Base-by-base conservation (phyloP, 2,113 vertebrate species). In the Hippocampus barbouri region DNA sequence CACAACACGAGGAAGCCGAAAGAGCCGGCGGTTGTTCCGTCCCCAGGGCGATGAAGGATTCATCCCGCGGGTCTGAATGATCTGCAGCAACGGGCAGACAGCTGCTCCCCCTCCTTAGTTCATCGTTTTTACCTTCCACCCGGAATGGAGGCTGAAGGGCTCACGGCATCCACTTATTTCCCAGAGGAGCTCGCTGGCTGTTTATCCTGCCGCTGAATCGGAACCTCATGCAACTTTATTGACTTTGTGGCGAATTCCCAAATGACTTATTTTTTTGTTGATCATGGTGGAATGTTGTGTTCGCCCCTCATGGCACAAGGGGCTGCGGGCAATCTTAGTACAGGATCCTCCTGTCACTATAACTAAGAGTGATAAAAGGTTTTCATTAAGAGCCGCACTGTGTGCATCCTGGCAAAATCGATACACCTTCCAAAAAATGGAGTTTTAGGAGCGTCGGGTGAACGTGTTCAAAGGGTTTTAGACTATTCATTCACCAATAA, bases 11-110 rank as follows among this genome's bases (percentile, higher is more conserved):
- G 70, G 66, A 77, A 74, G 71, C 59, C 68, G 75, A 85, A 85
- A 87, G 79, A 81, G 70, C 77, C 74, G 79, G 47, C 6, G 74
- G 77, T 74, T 75, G 73, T 41, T 27, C 21, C 20, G 54, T 89
- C 90, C 83, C 89, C 59, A 12, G 86, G 86, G 90, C 79, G 66
- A 87, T 87, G 79, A 86, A 81, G 83, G 82, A 91, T 88, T 85
- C 86, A 78, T 83, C 78, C 76, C 25, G 15, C 75, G 66, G 71
- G 64, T 60, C 65, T 5, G 1, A 63, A 61, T 74, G 68, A 61
- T 67, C 60, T 11, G 70, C 72, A 41, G 77, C 72, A 83, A 84
- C 77, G 77, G 71, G 79, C 80, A 47, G 82, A 79, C 86, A 87
- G 80, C 80, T 84, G 86, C 80, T 71, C 74, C 66, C 66, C 16